phyloP scores from a whole-genome alignment of 2,113 vertebrate genomes.

The Pseudorectes ferrugineus region DNA sequence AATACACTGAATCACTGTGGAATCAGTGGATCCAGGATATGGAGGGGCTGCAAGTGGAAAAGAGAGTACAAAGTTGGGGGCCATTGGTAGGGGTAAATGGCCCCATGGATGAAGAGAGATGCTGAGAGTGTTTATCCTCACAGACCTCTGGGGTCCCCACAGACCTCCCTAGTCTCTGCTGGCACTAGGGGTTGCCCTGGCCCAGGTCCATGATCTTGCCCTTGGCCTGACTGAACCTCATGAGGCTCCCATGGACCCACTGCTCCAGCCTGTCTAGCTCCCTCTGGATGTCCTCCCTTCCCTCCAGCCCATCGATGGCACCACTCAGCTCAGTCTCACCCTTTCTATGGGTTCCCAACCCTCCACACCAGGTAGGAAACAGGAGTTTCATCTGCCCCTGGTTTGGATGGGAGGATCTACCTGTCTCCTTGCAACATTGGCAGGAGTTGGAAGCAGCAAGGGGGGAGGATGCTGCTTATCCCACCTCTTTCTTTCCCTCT shows the following conservation, averaged over 20 bases:
- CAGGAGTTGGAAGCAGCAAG: background rate
- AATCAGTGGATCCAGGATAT: background rate
- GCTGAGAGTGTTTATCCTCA: background rate
- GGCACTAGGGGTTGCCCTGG: background rate
- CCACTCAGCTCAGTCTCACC: background rate
- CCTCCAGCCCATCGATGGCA: rapidly evolving
- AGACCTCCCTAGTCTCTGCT: background rate
- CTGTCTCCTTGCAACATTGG: background rate
- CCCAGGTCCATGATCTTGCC: background rate
- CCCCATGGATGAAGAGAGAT: background rate
- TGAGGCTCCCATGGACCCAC: background rate
- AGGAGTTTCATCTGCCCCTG: background rate
- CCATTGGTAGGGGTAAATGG: background rate
- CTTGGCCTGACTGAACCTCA: background rate
- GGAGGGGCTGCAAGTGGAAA: background rate
- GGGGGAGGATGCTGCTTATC: background rate
- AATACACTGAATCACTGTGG: background rate
- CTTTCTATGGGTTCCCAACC: background rate
- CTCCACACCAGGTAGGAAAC: background rate
- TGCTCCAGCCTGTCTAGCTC: background rate
- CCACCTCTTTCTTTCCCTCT: background rate
- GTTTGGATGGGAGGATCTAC: background rate
- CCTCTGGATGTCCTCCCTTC: background rate
- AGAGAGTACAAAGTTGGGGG: background rate
- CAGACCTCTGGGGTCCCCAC: background rate